Base-by-base conservation (phyloP, 2,797 vertebrate genomes). In the Acomys russatus region DNA sequence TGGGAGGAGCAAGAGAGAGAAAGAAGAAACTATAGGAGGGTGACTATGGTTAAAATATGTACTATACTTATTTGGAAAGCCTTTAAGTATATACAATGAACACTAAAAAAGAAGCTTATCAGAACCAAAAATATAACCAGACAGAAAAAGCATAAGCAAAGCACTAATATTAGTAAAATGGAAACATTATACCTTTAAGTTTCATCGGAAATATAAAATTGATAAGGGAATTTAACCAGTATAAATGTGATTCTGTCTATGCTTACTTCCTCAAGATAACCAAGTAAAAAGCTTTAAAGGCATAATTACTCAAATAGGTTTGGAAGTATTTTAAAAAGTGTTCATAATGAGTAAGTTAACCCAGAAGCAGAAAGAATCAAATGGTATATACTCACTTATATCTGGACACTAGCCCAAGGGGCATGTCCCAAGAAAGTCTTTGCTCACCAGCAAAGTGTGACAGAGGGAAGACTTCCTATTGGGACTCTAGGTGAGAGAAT, bases 141-240 rank as follows among this genome's bases (percentile, higher is more conserved):
- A 33, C 74, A 4, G 38, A 64, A 14, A 92, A 73, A 74, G 49
- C 63, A 80, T 25, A 49, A 78, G 9, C 35, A 64, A 85, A 96
- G 92, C 17, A 89, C 2, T 10, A 30, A 82, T 61, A 68, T 15
- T 85, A 91, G 82, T 15, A 95, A 96, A 96, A 91, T 64, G 68
- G n/a, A 71, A 35, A 74, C 74, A 83, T 9, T 71, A 0, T 35
- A 30, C 30, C 94, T 15, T 91, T 59, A 82, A 12, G 38, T 85
- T 64, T 73, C n/a, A 90, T 15, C n/a, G 18, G 38, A 77, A 96
- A 92, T 51, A 18, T 56, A 86, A 93, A 92, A 91, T 93, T 96
- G 30, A 61, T 92, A 64, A 85, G 73, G 44, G 77, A 80, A 79
- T 92, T 83, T 59, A 86, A 94, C 82, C 64, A 93, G 93, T 59